phyloP scores from a whole-genome alignment of 23 tunicate species.

The Styela plicata region DNA sequence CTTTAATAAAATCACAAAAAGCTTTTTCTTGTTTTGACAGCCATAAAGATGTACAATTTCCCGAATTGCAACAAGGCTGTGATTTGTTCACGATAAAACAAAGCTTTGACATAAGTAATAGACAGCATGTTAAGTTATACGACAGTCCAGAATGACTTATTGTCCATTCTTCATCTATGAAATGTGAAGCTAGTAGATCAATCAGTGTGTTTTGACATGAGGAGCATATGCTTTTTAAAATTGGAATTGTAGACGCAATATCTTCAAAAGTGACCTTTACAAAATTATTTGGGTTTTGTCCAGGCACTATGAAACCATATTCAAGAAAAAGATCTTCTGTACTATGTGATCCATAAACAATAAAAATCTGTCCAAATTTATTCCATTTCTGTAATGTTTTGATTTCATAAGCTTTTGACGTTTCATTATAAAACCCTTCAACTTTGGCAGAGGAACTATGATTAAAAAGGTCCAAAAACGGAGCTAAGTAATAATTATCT shows the following conservation, averaged over 20 bases:
- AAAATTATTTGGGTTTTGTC: not conserved
- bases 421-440: slow-evolving; percentile 41
- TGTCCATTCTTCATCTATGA: not conserved
- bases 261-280: not conserved
- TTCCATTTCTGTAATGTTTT: slow-evolving; percentile 11
- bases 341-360: slow-evolving; percentile 63
- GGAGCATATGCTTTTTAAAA: not conserved
- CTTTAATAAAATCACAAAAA: not conserved
- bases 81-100: not conserved
- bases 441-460: slow-evolving; percentile 50
- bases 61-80: not conserved
- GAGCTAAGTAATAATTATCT: slow-evolving; percentile 63
- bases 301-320: slow-evolving; percentile 73
- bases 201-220: not conserved
- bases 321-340: slow-evolving; percentile 43
- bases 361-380: slow-evolving; percentile 47
- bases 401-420: slow-evolving; percentile 42
- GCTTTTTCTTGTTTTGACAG: not conserved
- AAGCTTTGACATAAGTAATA: not conserved
- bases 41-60: not conserved
- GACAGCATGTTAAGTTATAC: not conserved
- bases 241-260: not conserved
- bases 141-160: not conserved
- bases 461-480: slow-evolving; percentile 77
- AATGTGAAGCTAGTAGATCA: not conserved